Conservation (phyloP, 2,888 invertebrate genomes). For the Sesia bembeciformis region DNA sequence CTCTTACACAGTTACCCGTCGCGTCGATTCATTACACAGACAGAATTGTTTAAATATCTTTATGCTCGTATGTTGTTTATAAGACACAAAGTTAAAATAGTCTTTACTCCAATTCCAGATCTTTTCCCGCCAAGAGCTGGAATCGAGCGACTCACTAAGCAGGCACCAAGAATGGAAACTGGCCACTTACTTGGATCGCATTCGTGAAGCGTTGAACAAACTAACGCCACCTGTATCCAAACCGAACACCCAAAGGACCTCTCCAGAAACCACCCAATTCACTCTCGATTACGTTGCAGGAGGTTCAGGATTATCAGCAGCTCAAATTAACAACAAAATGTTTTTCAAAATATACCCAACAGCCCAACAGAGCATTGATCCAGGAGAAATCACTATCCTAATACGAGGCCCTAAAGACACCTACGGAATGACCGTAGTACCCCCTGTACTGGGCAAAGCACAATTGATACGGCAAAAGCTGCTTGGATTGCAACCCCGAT, state of each 20-base stretch:
- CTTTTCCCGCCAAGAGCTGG: conserved; percentile 72
- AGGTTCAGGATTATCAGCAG: conserved; percentile 76
- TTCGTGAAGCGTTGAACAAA: conserved; percentile 59
- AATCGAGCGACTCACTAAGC: conserved; percentile 57
- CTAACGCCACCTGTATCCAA: conserved; percentile 54
- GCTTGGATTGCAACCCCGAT: conserved; percentile 48
- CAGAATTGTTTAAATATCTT: too few species aligned
- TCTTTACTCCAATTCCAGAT: conserved; percentile 52
- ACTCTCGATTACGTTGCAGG: conserved; percentile 73
- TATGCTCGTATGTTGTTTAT: too few species aligned
- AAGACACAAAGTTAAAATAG: background rate
- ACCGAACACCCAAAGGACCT: conserved; percentile 42
- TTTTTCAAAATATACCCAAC: conserved; percentile 76
- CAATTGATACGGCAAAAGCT: conserved; percentile 60
- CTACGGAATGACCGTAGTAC: conserved; percentile 56
- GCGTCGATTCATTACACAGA: background rate
- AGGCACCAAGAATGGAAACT: conserved; percentile 73
- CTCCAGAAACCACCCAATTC: conserved; percentile 47
- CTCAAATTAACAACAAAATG: conserved; percentile 70
- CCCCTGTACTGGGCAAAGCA: conserved; percentile 61
- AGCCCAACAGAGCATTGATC: conserved; percentile 59
- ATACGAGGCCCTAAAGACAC: conserved; percentile 65
- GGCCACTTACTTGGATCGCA: conserved; percentile 63
- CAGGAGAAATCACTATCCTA: conserved; percentile 60
- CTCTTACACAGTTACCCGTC: too few species aligned